Base-by-base conservation (phyloP, 2,797 vertebrate species). In the Sitta carolinensis region DNA sequence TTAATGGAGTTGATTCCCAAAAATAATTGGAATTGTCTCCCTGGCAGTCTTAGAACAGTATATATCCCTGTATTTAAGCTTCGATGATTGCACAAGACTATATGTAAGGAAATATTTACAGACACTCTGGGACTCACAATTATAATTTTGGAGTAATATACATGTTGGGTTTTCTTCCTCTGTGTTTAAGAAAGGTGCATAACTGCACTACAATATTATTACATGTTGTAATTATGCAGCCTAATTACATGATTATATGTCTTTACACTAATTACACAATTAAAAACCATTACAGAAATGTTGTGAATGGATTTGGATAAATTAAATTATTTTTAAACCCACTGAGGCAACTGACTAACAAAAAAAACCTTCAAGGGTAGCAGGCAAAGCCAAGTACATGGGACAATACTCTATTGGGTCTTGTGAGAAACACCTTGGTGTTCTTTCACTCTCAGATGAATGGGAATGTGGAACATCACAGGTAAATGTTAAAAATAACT, bases 261-360 rank as follows among this genome's bases (percentile, higher is more conserved):
- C 78, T 97, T 96, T 96, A 96, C 78, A 89, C 95, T 97, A 97
- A 97, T 97, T 95, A 92, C 48, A 96, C 83, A 95, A 96, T 97
- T 97, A 96, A 94, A 68, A 96, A 86, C 74, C 93, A 95, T 96
- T 96, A 95, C 87, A 78, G 52, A 84, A 94, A 93, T 94, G 57
- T 87, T 68, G 67, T 68, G 78, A 95, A 93, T 96, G 55, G 67
- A 89, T 96, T 97, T 97, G 68, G 94, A 93, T 96, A 95, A 95
- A 88, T 95, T 95, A 92, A 95, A 96, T 92, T 94, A 92, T 85
- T 74, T 93, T 93, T 91, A 95, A 92, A 90, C 58, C 81, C 59
- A 67, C 54, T 7, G 21, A 79, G 74, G 67, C 57, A 96, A 80
- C 18, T 66, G 57, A 79, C 30, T 89, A 85, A 87, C 62, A 62